Conservation (phyloP, 2,113 vertebrate genomes). For the Caretta caretta region DNA sequence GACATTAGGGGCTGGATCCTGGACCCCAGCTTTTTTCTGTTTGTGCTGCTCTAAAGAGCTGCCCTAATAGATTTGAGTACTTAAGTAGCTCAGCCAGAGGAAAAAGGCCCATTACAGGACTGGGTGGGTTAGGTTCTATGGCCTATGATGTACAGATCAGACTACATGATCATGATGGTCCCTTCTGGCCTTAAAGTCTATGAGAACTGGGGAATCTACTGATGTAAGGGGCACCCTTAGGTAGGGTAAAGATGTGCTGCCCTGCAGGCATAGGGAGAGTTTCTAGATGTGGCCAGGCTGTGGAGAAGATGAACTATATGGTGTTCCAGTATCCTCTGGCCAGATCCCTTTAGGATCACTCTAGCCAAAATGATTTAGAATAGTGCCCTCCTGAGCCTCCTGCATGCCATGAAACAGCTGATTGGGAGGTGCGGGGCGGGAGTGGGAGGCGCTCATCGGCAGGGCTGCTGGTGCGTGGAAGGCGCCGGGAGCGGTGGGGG, state of each 20-base stretch:
- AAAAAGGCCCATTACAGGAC: background rate
- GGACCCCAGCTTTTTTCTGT: background rate
- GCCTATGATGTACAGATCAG: background rate
- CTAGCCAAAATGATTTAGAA: background rate
- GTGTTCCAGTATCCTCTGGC: background rate
- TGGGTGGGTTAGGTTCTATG: background rate
- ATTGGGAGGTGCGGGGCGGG: too few relatives aligned
- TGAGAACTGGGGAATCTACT: background rate
- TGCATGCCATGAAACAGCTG: too few relatives aligned
- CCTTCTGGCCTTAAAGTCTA: background rate
- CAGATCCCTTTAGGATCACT: background rate
- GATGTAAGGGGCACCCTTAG: rapidly evolving
- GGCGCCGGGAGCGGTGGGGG: too few relatives aligned
- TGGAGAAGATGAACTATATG: background rate
- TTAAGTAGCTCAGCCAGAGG: background rate
- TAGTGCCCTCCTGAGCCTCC: too few relatives aligned
- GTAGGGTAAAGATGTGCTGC: rapidly evolving
- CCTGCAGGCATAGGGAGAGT: background rate
- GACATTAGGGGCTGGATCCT: background rate
- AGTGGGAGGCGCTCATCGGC: too few relatives aligned
- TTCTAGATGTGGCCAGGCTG: background rate
- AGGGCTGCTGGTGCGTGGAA: too few relatives aligned
- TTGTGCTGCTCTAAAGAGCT: rapidly evolving
- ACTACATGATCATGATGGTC: background rate
- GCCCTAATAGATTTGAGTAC: background rate